These are phyloP conservation scores for Spatulosminthurus flaviceps DNA, from an alignment of 2,888 invertebrate species.

Conservation along the genomic window DNA sequence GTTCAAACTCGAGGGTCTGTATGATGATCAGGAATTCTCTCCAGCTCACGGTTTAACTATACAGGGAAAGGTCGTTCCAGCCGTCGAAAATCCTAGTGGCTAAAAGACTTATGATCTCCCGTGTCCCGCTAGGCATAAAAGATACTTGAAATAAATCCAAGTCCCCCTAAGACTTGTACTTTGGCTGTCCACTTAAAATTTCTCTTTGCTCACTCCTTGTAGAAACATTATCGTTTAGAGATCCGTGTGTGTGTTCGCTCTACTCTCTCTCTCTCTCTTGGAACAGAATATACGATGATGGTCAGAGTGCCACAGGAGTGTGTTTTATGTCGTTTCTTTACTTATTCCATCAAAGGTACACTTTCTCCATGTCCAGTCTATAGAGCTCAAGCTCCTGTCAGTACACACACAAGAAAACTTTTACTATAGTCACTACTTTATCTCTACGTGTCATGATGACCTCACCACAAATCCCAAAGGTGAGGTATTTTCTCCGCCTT, in stretches of 20 bases:
- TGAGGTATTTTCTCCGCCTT: too few species aligned
- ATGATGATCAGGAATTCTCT: conserved; percentile 24
- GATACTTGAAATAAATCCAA: conserved; percentile 39
- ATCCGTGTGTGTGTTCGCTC: too few species aligned
- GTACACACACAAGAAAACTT: neutral
- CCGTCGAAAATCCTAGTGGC: neutral
- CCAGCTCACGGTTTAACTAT: neutral
- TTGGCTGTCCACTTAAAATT: conserved; percentile 24
- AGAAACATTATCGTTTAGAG: conserved; percentile 23
- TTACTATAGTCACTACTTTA: neutral
- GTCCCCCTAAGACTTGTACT: conserved; percentile 18
- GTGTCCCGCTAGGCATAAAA: conserved; percentile 36
- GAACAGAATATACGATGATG: neutral
- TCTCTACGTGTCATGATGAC: conserved; percentile 26
- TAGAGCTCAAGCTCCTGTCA: too few species aligned
- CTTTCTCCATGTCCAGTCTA: neutral
- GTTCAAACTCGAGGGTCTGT: neutral
- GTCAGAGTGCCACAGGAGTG: neutral
- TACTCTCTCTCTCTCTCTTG: neutral
- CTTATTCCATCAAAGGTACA: neutral
- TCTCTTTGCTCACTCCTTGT: conserved; percentile 12
- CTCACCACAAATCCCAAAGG: conserved; percentile 23
- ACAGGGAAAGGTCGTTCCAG: conserved; percentile 6
- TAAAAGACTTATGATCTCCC: conserved; percentile 38
- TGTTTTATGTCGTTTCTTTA: conserved; percentile 20